A percentile compares a stretch with the other conserved stretches of the same genome.
These are phyloP conservation scores for Micromussa lordhowensis DNA, from an alignment of 92 coral and sea anemone species.

Conservation along the genomic window DNA sequence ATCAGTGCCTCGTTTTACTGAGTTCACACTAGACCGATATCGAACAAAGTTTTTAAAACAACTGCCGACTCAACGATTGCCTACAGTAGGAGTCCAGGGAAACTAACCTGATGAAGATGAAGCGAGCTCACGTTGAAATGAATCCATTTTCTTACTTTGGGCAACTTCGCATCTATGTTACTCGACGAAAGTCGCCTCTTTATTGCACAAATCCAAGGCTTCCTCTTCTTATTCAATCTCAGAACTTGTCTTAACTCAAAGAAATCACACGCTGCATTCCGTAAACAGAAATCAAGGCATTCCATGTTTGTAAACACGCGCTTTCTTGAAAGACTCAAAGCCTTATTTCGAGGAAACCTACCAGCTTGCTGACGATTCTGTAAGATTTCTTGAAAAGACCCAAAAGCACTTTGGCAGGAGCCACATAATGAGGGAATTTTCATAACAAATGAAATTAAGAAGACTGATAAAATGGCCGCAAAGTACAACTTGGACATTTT, in stretches of 20 bases:
- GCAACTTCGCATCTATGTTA: not conserved
- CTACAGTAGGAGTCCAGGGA: not conserved
- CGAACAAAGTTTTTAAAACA: not conserved
- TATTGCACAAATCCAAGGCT: not conserved
- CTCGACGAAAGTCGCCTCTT: not conserved
- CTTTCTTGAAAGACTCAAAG: not conserved
- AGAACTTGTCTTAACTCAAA: not conserved
- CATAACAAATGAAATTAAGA: not conserved
- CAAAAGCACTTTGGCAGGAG: constrained; percentile 3
- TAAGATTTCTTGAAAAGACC: not conserved
- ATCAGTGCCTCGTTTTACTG: too few species aligned
- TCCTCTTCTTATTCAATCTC: too few species aligned
- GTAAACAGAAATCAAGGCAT: constrained; percentile 3
- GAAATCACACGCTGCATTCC: not conserved
- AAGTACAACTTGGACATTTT: not conserved
- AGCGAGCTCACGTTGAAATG: constrained; percentile 13
- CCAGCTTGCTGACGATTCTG: not conserved
- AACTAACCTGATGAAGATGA: constrained; percentile 9
- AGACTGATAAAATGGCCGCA: not conserved
- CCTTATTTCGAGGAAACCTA: not conserved
- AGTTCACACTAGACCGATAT: not conserved
- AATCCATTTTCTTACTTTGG: not conserved
- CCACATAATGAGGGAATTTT: not conserved
- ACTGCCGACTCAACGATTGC: too few species aligned
- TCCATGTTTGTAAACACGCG: not conserved